phyloP scores from a whole-genome alignment of 2,888 invertebrate genomes.

The Tiliacea aurago region DNA sequence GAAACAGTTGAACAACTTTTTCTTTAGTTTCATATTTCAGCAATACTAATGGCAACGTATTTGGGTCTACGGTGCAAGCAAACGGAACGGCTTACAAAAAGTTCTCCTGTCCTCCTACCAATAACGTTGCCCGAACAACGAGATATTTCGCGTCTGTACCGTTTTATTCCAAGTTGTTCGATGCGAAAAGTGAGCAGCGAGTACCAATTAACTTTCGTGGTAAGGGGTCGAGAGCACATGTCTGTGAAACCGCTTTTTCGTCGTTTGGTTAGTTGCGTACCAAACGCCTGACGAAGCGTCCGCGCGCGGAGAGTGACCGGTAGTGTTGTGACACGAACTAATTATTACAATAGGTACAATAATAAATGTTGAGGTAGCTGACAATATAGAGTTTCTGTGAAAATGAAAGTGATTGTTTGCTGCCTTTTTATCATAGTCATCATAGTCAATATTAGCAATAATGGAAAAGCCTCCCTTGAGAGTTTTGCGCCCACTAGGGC shows the following conservation, averaged over 20 bases:
- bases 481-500: conserved; percentile 78
- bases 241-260: conserved; percentile 47
- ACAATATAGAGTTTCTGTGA: conserved; percentile 25
- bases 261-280: conserved; percentile 58
- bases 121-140: conserved; percentile 14
- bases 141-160: conserved; percentile 19
- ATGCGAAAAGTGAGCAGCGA: conserved; percentile 33
- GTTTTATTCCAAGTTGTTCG: conserved; percentile 8
- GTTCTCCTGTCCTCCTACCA: conserved; percentile 44
- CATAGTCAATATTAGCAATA: conserved; percentile 82
- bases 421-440: conserved; percentile 81
- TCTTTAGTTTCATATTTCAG: conserved; percentile 47
- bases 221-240: conserved; percentile 60
- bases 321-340: conserved; percentile 46
- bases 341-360: conserved; percentile 19
- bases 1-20: conserved; percentile 22
- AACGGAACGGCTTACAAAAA: conserved; percentile 57
- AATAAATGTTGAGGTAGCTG: conserved; percentile 25
- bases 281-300: conserved; percentile 37
- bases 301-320: conserved; percentile 37
- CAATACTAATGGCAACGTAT: conserved; percentile 33
- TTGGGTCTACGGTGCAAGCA: conserved; percentile 35
- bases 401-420: conserved; percentile 83
- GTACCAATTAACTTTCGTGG: conserved; percentile 45
- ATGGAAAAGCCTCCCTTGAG: conserved; percentile 86